Evolutionary conservation across 2,113 vertebrate species (phyloP).

Genomic region (Bubo bubo): DNA sequence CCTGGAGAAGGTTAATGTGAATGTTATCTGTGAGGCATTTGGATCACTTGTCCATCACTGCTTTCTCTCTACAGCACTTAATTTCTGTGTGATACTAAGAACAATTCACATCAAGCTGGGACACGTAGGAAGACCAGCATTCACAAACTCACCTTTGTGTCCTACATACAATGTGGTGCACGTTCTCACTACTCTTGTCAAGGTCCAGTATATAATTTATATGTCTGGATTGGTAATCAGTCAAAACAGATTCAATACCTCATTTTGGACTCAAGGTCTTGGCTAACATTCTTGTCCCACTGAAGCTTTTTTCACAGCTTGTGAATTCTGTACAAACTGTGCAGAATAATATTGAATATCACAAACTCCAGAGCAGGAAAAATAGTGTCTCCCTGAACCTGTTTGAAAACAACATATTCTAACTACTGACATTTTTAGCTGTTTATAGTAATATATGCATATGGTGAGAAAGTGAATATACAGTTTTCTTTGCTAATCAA

Average conservation of each 20-base stretch:
- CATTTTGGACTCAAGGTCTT: not conserved
- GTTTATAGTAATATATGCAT: not conserved
- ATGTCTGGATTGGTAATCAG: not conserved
- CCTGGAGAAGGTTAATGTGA: not conserved
- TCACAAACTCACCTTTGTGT: not conserved
- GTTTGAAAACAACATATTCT: not conserved
- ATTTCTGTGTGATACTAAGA: not conserved
- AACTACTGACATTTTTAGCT: not conserved
- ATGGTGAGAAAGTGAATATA: not conserved
- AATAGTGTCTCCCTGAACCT: not conserved
- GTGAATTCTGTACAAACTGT: not conserved
- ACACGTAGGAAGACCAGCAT: not conserved
- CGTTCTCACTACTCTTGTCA: not conserved
- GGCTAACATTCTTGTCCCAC: not conserved
- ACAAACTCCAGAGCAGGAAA: not conserved
- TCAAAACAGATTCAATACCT: not conserved
- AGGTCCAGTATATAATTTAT: not conserved
- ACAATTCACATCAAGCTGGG: not conserved
- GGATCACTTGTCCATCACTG: not conserved
- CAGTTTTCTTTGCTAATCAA: not conserved
- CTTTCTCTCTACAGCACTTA: not conserved
- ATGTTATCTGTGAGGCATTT: not conserved
- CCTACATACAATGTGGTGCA: not conserved
- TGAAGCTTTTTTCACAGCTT: not conserved
- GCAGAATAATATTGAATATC: not conserved